Base-by-base conservation (phyloP, 2,888 invertebrate genomes). In the Uropetala carovei region DNA sequence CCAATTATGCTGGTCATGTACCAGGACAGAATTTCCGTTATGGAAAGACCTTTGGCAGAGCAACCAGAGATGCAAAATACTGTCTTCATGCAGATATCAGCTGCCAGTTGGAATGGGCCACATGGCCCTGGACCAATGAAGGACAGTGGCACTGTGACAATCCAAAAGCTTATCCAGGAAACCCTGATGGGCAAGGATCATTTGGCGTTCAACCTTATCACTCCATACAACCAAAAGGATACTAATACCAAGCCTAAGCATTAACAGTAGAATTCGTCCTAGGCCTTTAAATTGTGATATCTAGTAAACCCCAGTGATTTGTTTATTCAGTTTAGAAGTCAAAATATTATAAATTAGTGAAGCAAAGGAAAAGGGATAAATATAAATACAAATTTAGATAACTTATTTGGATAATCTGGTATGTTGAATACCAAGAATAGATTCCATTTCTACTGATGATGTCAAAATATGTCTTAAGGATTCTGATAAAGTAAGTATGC, bases 1-100 rank as follows among this genome's bases (percentile, higher is more conserved):
- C 98, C 0, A 97, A 96, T 95, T 98, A 98, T 95, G 96, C 96
- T 3, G 98, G 98, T 0, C 98, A 98, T 94, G 97, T 98, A 92
- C 98, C 98, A 0, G 98, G 98, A 27, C 96, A 96, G 92, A 95
- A 96, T 94, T 97, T 97, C 95, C 97, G 97, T 94, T 97, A 96
- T 95, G 98, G 98, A 11, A 97, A 97, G 94, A 98, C 98, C 0
- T 98, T 96, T 94, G 98, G 97, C 43, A 97, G 96, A 93, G 97
- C 97, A 94, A 97, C 97, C 0, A 95, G 96, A 94, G 96, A 97
- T 94, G 97, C 97, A 0, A 97, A 97, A 94, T 95, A 97, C 93
- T 97, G 97, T 97, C 95, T 98, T 86, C 96, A 97, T 84, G 96
- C 96, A 59, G 96, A 97, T 94, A 97, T 96, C 94, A 94, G 95